Base-by-base conservation (phyloP, 1,140 invertebrate genomes). In the Conopomorpha cramerella region DNA sequence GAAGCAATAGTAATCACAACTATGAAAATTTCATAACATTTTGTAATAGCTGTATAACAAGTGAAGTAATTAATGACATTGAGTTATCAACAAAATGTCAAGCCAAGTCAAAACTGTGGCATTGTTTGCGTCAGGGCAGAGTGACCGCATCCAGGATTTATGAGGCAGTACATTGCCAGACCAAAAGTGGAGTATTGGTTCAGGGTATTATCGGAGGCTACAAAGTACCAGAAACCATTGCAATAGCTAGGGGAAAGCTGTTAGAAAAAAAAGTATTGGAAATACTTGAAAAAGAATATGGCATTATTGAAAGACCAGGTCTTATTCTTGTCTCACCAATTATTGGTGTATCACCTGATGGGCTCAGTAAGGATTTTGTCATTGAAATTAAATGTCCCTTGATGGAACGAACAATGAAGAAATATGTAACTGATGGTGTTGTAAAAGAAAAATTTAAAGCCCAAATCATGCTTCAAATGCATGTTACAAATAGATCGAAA, bases 141-240 rank as follows among this genome's bases (percentile, higher is more conserved):
- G 60, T 73, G n/a, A 71, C 64, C n/a, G 62, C 64, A 33, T 71
- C 64, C 6, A 59, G 55, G 41, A 8, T 57, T 8, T 49, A 66
- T 36, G 58, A 70, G 41, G 56, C 41, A 10, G 39, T 44, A 16
- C 33, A 53, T 10, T 72, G 57, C 39, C 41, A 49, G 46, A 66
- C 49, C 15, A 2, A 12, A 18, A 36, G 55, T 38, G 62, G 54
- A 19, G 34, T 33, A 23, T 39, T 65, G 8, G 44, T 64, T 11
- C 13, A 53, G 28, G 14, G 33, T 36, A 46, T 67, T 17, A 28
- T 66, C 6, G 53, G 55, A 27, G 53, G 32, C 16, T 33, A 33
- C 11, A 54, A 65, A 46, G 12, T 46, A 7, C 19, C 12, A 19
- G 45, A 49, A 10, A 56, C 48, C 16, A 16, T 4, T 17, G 49